These are phyloP conservation scores for Ephydatia muelleri DNA, from an alignment of 37 sponge, comb jelly and placozoan species.

Conservation along the genomic window DNA sequence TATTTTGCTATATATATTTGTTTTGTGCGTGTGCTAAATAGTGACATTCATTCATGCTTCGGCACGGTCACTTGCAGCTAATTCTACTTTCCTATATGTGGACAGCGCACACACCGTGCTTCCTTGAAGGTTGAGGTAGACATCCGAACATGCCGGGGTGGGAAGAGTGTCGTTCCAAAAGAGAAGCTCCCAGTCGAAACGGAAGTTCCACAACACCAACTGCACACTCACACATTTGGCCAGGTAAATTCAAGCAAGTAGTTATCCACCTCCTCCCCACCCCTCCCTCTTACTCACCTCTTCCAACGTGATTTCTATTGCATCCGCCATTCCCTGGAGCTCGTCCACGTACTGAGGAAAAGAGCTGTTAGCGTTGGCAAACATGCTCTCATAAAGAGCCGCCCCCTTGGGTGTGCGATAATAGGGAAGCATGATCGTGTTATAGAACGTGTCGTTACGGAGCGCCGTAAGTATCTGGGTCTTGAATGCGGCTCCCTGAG, in stretches of 20 bases:
- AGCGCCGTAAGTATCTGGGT: slow-evolving; percentile 20
- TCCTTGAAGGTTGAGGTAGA: slow-evolving; percentile 8
- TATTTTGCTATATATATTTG: too few species aligned
- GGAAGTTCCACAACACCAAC: slow-evolving; percentile 39
- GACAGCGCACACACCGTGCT: neutral
- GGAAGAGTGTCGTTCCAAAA: slow-evolving; percentile 2
- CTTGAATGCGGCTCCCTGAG: slow-evolving; percentile 16
- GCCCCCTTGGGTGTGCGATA: slow-evolving; percentile 17
- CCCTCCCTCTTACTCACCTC: neutral
- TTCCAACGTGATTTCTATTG: slow-evolving; percentile 4
- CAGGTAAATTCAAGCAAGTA: neutral
- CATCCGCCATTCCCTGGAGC: slow-evolving; percentile 43
- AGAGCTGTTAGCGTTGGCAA: neutral
- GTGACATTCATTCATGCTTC: too few species aligned
- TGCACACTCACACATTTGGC: neutral
- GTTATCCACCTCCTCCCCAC: neutral
- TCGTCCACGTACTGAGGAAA: slow-evolving; percentile 55
- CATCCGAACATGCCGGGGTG: slow-evolving; percentile 34
- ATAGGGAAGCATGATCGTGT: slow-evolving; percentile 23
- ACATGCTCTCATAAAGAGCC: slow-evolving; percentile 11
- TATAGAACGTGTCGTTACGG: slow-evolving; percentile 30
- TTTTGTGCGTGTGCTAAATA: too few species aligned
- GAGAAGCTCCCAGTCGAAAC: slow-evolving; percentile 34
- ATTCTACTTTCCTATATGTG: too few species aligned
- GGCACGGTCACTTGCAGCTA: too few species aligned